Percentiles rank a stretch among this genome's conserved stretches.
Evolutionary conservation across 2,113 vertebrate species (phyloP).

Genomic region (Zingel zingel): DNA sequence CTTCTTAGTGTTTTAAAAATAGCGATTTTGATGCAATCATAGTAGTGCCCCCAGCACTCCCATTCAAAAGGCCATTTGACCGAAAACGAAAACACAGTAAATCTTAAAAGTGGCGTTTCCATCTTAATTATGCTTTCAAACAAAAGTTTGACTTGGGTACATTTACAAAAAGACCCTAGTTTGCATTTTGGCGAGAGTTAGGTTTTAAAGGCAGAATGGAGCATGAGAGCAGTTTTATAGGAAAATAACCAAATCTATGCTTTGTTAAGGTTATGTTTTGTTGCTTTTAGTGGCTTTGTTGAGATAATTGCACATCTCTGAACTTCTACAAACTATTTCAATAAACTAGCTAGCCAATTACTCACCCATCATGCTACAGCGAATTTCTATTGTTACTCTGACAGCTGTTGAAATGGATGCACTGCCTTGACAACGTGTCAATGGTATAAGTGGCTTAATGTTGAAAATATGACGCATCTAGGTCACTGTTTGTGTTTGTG

Average conservation of each 20-base stretch:
- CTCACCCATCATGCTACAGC: background rate
- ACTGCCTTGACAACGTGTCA: background rate
- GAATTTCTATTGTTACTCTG: background rate
- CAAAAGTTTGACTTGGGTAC: no score
- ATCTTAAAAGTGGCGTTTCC: no score
- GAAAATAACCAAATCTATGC: background rate
- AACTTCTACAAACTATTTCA: conserved; percentile 13
- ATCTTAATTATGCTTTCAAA: no score
- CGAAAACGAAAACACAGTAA: no score
- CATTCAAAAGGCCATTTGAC: no score
- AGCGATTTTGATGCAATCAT: no score
- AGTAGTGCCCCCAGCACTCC: no score
- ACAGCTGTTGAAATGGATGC: background rate
- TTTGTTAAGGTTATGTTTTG: background rate
- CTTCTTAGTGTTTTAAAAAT: no score
- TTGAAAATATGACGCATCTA: background rate
- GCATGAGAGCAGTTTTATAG: background rate
- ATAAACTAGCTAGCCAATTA: conserved; percentile 6
- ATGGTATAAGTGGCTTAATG: background rate
- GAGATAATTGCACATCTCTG: background rate
- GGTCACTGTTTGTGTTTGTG: background rate
- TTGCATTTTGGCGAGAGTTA: no score
- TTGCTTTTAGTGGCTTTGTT: conserved; percentile 10
- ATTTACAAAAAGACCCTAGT: no score
- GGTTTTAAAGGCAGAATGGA: background rate